phyloP scores from a whole-genome alignment of 2,888 invertebrate species.

The Drosophila eohydei region DNA sequence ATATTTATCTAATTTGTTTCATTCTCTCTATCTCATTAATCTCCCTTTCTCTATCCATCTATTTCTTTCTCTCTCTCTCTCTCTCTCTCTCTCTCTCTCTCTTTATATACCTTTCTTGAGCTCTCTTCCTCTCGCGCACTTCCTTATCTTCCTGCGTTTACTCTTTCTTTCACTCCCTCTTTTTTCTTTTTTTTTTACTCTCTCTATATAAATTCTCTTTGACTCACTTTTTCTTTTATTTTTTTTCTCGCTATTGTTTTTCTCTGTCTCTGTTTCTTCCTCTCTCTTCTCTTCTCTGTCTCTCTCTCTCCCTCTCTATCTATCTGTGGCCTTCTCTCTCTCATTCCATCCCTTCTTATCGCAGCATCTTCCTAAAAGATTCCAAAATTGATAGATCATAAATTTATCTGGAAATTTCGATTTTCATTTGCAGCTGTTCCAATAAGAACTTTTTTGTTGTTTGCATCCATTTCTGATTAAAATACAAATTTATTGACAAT shows the following conservation, averaged over 20 bases:
- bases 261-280: too few relatives aligned
- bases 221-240: too few relatives aligned
- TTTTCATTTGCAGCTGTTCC: slow-evolving; percentile 28
- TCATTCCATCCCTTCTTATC: too few relatives aligned
- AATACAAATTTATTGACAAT: neutral
- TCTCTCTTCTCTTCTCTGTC: neutral
- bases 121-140: neutral
- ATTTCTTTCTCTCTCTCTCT: neutral
- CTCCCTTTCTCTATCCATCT: neutral
- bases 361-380: too few relatives aligned
- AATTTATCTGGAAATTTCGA: neutral
- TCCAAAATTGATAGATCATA: neutral
- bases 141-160: neutral
- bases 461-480: slow-evolving; percentile 5
- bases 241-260: too few relatives aligned
- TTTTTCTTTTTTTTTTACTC: neutral
- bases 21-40: neutral
- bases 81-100: neutral
- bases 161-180: neutral
- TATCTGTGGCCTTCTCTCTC: neutral
- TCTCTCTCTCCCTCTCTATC: neutral
- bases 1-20: neutral
- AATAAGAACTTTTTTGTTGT: slow-evolving; percentile 6
- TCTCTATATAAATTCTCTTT: neutral
- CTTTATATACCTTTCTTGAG: neutral